Evolutionary conservation across 1,140 invertebrate genomes (phyloP), one percentile per base, ranked within the genome.

Genomic region (Zaprionus ghesquierei): DNA sequence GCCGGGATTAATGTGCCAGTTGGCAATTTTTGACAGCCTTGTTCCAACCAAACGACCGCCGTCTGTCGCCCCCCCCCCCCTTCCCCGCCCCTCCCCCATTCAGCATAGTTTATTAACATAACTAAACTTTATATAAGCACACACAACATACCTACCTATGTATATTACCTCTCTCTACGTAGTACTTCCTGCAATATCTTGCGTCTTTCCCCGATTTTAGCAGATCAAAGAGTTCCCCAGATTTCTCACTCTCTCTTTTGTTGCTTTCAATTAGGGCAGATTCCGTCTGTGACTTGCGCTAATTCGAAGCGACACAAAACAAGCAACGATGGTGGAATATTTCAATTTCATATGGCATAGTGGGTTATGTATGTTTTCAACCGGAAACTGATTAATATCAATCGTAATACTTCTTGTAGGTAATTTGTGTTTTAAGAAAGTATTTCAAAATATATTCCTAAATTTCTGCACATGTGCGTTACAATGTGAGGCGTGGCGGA

Each of bases 1-100:
- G 84, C 80, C 79, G 75, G 84, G 84, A 89, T 89, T 89, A 89
- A 89, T 89, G 84, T 89, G 84, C 84, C 84, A 82, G 84, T 89
- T 89, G 84, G 84, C 85, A 78, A 84, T 80, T 75, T 84, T 69
- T 89, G 84, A 89, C 84, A 89, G 84, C 64, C 60, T 44, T 82
- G 63, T 64, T 82, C 82, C 81, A 79, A 64, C 62, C 77, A 68
- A 75, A 59, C 63, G 59, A 77, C 59, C 35, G 35, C 62, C 38
- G 75, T 46, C 51, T 20, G 10, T 31, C 35, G 44, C 9, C 18
- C 12, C 23, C 54, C 31, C 5, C n/a, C 12, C 8, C 6, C n/a
- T 50, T 1, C 10, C 18, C 9, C 10, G 5, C 54, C 20, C 20
- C 50, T 15, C 41, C 31, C 15, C 41, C 4, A 3, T 10, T 4